Percentiles rank a stretch among this genome's conserved stretches.
Evolutionary conservation across 2,888 invertebrate genomes (phyloP).

Genomic region (Caenorhabditis becei): DNA sequence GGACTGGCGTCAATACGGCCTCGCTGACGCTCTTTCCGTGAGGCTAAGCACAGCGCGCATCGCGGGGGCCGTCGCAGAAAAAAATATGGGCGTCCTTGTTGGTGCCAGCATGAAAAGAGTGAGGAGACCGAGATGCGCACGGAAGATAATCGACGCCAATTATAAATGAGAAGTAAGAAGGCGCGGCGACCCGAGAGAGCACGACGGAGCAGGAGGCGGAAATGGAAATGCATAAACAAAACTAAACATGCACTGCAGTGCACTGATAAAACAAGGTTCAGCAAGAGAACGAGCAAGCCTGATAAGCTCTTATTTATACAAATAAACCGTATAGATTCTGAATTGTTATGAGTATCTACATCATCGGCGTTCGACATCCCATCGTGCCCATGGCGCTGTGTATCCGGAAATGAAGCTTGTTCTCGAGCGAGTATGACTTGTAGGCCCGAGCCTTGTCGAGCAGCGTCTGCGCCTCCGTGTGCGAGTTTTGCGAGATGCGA

Average conservation of each 20-base stretch:
- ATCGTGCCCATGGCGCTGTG: conserved; percentile 75
- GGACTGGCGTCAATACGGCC: background rate
- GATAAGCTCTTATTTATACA: conserved; percentile 34
- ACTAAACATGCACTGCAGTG: background rate
- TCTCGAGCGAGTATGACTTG: conserved; percentile 78
- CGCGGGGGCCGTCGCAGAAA: conserved; percentile 2
- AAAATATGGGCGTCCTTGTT: conserved; percentile 28
- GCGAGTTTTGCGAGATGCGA: conserved; percentile 86
- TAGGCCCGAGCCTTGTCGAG: conserved; percentile 87
- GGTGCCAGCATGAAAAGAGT: conserved; percentile 11
- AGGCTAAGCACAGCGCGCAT: conserved; percentile 35
- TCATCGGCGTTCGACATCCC: conserved; percentile 67
- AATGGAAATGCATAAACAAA: conserved; percentile 11
- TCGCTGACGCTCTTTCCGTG: conserved; percentile 45
- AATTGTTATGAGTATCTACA: conserved; percentile 16
- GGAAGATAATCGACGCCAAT: conserved; percentile 40
- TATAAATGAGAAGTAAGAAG: conserved; percentile 13
- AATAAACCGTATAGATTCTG: conserved; percentile 14
- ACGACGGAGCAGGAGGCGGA: background rate
- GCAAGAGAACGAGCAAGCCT: background rate
- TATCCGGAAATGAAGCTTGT: conserved; percentile 80
- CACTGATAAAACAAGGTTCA: conserved; percentile 1
- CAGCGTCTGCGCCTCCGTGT: conserved; percentile 86
- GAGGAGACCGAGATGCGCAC: conserved; percentile 8
- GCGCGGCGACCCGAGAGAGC: background rate